Evolutionary conservation across 2,888 invertebrate species (phyloP).

Genomic region (Nezara viridula): DNA sequence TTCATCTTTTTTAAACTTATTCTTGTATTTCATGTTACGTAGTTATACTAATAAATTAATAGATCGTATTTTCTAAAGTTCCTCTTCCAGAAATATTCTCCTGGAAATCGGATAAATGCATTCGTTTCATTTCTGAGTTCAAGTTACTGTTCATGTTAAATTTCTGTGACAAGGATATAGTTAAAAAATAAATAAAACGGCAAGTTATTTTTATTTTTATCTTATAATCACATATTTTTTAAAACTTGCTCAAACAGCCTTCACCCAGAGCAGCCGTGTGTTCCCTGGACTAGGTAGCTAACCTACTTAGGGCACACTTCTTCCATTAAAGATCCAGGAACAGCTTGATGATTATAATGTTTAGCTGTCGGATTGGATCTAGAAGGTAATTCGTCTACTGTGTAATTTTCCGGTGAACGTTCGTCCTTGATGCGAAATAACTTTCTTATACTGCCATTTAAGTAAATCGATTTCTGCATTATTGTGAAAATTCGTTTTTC

Average conservation of each 20-base stretch:
- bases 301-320: conserved; percentile 15
- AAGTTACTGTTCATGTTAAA: no score
- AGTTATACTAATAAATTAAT: no score
- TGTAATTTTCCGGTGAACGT: conserved; percentile 48
- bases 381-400: conserved; percentile 17
- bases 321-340: conserved; percentile 12
- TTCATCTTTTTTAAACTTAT: no score
- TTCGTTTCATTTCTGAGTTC: no score
- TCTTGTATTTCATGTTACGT: no score
- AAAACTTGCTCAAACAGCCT: neutral
- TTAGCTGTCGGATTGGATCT: conserved; percentile 36
- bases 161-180: no score
- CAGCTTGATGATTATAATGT: conserved; percentile 20
- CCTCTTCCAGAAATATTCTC: no score
- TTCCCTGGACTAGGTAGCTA: neutral
- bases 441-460: conserved; percentile 38
- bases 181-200: no score
- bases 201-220: no score
- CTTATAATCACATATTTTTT: no score
- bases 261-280: neutral
- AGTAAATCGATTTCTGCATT: conserved; percentile 31
- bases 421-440: conserved; percentile 40
- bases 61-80: no score
- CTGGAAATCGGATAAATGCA: no score
- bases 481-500: conserved; percentile 31